A percentile compares a stretch with the other conserved stretches of the same genome.
Conservation (phyloP, 2,797 vertebrate genomes). For the Fringilla coelebs region DNA sequence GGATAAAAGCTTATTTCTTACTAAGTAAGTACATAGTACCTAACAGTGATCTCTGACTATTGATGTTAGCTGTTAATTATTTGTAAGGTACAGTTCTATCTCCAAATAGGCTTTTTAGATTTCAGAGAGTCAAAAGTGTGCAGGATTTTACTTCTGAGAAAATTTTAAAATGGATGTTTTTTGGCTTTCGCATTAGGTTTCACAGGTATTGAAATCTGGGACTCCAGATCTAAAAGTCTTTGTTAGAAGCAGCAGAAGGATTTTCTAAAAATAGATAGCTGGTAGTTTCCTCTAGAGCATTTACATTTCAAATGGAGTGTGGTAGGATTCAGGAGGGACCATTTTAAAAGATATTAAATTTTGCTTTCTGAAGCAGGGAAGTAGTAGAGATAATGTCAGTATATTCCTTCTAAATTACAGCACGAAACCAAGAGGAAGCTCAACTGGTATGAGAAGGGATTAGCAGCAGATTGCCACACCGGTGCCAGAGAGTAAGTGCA, state of each 20-base stretch:
- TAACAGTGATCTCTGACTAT: constrained; percentile 14
- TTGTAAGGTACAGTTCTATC: not conserved
- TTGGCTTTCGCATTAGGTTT: not conserved
- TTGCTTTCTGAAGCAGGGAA: not conserved
- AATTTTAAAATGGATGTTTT: not conserved
- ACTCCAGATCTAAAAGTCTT: not conserved
- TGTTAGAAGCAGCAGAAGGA: not conserved
- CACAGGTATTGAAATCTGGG: not conserved
- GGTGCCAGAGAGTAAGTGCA: not conserved
- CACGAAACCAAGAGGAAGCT: not conserved
- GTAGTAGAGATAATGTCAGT: not conserved
- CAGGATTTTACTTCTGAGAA: not conserved
- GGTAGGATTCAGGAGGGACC: not conserved
- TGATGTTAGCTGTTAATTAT: not conserved
- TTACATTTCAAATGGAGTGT: constrained; percentile 21
- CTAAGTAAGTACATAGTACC: not conserved
- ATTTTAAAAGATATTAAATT: not conserved
- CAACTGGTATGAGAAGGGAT: not conserved
- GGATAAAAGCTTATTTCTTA: constrained; percentile 16
- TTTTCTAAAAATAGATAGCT: constrained; percentile 31
- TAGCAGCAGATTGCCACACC: not conserved
- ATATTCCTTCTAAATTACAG: not conserved
- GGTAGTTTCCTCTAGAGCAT: constrained; percentile 17
- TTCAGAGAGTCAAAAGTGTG: not conserved
- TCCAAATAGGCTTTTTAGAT: not conserved